Conservation (phyloP, 2,888 invertebrate species). For the Rhagonycha fulva region DNA sequence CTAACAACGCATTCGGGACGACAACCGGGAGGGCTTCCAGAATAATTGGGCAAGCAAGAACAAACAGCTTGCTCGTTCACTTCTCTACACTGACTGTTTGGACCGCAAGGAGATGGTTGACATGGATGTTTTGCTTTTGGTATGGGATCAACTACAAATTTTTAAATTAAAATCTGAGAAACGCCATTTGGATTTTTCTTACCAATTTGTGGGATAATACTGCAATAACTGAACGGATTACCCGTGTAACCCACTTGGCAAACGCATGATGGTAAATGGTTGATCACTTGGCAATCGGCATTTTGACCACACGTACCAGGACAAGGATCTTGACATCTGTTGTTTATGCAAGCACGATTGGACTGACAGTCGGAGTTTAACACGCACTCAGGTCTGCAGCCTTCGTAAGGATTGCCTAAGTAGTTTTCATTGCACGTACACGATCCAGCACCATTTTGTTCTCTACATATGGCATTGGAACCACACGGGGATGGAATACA, state of each 20-base stretch:
- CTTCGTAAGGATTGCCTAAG: slow-evolving; percentile 74
- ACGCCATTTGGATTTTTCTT: slow-evolving; percentile 38
- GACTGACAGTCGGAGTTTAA: slow-evolving; percentile 52
- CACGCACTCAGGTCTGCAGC: slow-evolving; percentile 61
- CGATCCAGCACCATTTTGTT: slow-evolving; percentile 70
- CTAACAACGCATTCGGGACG: slow-evolving; percentile 75
- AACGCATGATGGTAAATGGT: slow-evolving; percentile 66
- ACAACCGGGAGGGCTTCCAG: slow-evolving; percentile 63
- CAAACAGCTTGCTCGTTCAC: slow-evolving; percentile 62
- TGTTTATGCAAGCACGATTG: slow-evolving; percentile 58
- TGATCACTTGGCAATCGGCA: slow-evolving; percentile 58
- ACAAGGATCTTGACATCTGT: slow-evolving; percentile 61
- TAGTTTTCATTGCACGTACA: slow-evolving; percentile 73
- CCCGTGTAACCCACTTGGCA: slow-evolving; percentile 68
- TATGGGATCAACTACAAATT: slow-evolving; percentile 34
- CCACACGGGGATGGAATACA: slow-evolving; percentile 64
- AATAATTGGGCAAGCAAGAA: slow-evolving; percentile 63
- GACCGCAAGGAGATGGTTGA: slow-evolving; percentile 68
- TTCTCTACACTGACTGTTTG: slow-evolving; percentile 64
- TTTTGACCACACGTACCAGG: slow-evolving; percentile 59
- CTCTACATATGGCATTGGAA: slow-evolving; percentile 69
- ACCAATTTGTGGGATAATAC: slow-evolving; percentile 44
- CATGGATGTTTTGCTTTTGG: slow-evolving; percentile 58
- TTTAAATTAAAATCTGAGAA: slow-evolving; percentile 10
- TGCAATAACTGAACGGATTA: slow-evolving; percentile 64